Conservation (phyloP, 2,113 vertebrate species). For the Antigone vipio region DNA sequence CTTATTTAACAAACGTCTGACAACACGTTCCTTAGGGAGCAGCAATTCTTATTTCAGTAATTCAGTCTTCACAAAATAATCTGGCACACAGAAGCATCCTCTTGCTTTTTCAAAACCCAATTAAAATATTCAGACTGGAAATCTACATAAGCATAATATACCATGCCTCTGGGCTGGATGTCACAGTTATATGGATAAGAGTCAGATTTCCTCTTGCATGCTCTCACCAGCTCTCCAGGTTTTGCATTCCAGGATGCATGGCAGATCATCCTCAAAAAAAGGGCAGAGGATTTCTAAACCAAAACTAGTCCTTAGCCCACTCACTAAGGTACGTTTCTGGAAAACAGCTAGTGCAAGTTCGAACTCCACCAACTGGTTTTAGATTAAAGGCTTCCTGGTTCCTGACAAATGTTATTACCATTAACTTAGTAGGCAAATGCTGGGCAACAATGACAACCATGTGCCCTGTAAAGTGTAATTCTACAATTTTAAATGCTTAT, state of each 20-base stretch:
- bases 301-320: not conserved
- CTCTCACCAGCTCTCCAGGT: not conserved
- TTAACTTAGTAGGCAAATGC: not conserved
- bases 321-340: not conserved
- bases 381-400: not conserved
- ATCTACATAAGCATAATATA: not conserved
- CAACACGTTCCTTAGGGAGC: not conserved
- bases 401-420: not conserved
- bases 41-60: not conserved
- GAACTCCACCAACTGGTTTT: not conserved
- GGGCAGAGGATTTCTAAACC: not conserved
- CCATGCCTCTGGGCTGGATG: not conserved
- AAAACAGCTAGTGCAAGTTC: not conserved
- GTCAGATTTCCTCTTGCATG: not conserved
- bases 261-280: not conserved
- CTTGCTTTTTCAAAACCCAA: not conserved
- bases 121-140: not conserved
- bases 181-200: not conserved
- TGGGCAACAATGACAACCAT: not conserved
- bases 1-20: not conserved
- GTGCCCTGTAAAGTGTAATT: not conserved
- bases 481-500: not conserved
- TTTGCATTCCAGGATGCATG: not conserved
- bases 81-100: not conserved
- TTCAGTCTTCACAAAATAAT: not conserved